Evolutionary conservation across 1,140 invertebrate genomes (phyloP).

Genomic region (Brachionus paranguensis): DNA sequence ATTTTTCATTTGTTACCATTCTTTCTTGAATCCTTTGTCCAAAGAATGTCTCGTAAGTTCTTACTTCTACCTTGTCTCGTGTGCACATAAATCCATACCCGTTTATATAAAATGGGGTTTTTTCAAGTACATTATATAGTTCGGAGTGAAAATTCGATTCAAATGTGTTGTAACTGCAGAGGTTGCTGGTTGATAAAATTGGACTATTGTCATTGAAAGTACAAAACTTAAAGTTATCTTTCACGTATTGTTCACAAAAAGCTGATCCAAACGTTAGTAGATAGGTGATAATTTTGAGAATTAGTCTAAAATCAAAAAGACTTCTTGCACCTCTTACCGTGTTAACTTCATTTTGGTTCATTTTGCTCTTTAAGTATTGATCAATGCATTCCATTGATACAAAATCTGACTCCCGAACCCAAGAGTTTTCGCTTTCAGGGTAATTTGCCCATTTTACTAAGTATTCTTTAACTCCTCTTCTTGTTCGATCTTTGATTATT

Average conservation of each 20-base stretch:
- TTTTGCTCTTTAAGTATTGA: not conserved
- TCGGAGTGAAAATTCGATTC: not conserved
- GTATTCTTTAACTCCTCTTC: constrained; percentile 18
- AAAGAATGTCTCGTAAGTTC: not conserved
- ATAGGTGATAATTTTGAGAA: not conserved
- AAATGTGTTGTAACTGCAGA: not conserved
- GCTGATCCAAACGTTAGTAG: not conserved
- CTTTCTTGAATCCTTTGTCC: not conserved
- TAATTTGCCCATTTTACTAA: constrained; percentile 19
- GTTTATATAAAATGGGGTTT: not conserved
- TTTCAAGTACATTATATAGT: not conserved
- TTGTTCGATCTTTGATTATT: not conserved
- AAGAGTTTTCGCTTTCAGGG: constrained; percentile 20
- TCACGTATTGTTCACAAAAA: not conserved
- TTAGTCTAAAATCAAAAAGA: not conserved
- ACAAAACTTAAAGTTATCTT: not conserved
- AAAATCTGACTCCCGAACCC: constrained; percentile 11
- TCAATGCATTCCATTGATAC: not conserved
- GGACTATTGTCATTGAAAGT: constrained; percentile 1
- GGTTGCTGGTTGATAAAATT: not conserved
- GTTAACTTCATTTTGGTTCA: not conserved
- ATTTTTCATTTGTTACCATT: not conserved
- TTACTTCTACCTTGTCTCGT: not conserved
- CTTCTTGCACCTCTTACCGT: not conserved
- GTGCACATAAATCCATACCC: not conserved